phyloP scores from a whole-genome alignment of 2,797 vertebrate species.

The Girardinus metallicus region DNA sequence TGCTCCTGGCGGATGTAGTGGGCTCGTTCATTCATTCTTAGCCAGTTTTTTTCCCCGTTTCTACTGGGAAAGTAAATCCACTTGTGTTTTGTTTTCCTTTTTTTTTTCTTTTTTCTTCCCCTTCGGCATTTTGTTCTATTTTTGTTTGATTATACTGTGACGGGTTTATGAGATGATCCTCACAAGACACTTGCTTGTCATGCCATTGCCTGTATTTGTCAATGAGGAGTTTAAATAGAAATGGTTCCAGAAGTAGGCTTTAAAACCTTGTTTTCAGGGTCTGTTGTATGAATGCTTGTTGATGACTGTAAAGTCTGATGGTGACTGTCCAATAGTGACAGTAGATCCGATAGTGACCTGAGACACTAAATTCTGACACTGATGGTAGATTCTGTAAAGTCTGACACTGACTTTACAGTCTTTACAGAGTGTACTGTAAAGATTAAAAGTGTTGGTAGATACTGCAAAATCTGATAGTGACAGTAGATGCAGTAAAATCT shows the following conservation, averaged over 20 bases:
- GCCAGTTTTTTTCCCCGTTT: conserved; percentile 69
- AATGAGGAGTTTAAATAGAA: conserved; percentile 38
- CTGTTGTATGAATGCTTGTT: not conserved
- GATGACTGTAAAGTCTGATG: too few relatives aligned
- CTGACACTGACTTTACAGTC: too few relatives aligned
- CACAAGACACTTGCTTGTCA: conserved; percentile 6
- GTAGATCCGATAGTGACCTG: too few relatives aligned
- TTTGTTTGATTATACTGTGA: conserved; percentile 56
- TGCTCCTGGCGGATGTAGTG: conserved; percentile 75
- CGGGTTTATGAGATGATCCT: conserved; percentile 52
- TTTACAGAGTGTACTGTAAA: too few relatives aligned
- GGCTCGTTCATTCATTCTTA: conserved; percentile 77
- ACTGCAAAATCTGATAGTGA: too few relatives aligned
- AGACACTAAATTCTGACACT: too few relatives aligned
- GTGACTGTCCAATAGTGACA: too few relatives aligned
- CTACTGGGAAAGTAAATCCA: conserved; percentile 72
- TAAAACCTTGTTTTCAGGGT: not conserved
- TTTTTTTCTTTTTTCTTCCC: conserved; percentile 33
- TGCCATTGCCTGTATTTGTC: conserved; percentile 33
- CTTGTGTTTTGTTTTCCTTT: conserved; percentile 27
- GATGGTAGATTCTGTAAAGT: too few relatives aligned
- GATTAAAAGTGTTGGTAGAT: too few relatives aligned
- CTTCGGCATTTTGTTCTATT: conserved; percentile 58
- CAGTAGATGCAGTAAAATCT: not conserved
- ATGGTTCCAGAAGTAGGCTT: conserved; percentile 25